These are phyloP conservation scores for Ophion slaviceki DNA, from an alignment of 2,888 invertebrate species.

Conservation along the genomic window DNA sequence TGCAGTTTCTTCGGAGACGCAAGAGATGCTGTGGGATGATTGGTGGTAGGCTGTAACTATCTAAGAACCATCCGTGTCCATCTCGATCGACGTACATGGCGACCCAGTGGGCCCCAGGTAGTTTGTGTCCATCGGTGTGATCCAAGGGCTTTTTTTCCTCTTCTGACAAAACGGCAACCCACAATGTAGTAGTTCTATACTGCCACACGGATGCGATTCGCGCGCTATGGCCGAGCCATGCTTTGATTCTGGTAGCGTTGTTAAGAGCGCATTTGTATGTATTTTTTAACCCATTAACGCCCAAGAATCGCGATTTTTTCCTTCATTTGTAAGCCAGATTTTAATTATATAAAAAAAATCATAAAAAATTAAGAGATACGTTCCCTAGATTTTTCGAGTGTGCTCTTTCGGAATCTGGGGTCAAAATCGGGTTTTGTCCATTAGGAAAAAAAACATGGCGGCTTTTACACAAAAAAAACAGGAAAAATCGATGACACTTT, in stretches of 20 bases:
- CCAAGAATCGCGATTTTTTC: too few relatives aligned
- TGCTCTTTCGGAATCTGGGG: too few relatives aligned
- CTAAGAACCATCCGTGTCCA: background rate
- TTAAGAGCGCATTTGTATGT: conserved; percentile 26
- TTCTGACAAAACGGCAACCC: background rate
- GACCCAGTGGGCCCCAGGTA: conserved; percentile 29
- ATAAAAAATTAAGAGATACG: too few relatives aligned
- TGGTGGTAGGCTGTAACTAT: conserved; percentile 14
- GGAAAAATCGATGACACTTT: too few relatives aligned
- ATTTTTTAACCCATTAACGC: too few relatives aligned
- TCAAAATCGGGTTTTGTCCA: too few relatives aligned
- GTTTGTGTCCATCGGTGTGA: conserved; percentile 6
- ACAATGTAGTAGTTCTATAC: conserved; percentile 8
- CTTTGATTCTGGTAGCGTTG: background rate
- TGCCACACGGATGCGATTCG: background rate
- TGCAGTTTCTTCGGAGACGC: conserved; percentile 19
- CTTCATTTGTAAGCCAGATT: too few relatives aligned
- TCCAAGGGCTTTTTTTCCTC: background rate
- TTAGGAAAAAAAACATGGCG: too few relatives aligned
- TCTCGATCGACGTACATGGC: conserved; percentile 35
- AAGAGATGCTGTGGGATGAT: conserved; percentile 23
- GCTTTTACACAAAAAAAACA: too few relatives aligned
- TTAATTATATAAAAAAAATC: too few relatives aligned
- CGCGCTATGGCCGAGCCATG: conserved; percentile 15
- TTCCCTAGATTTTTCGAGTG: too few relatives aligned